These are phyloP conservation scores for Apantesis nais DNA, from an alignment of 2,888 invertebrate genomes.

Conservation along the genomic window DNA sequence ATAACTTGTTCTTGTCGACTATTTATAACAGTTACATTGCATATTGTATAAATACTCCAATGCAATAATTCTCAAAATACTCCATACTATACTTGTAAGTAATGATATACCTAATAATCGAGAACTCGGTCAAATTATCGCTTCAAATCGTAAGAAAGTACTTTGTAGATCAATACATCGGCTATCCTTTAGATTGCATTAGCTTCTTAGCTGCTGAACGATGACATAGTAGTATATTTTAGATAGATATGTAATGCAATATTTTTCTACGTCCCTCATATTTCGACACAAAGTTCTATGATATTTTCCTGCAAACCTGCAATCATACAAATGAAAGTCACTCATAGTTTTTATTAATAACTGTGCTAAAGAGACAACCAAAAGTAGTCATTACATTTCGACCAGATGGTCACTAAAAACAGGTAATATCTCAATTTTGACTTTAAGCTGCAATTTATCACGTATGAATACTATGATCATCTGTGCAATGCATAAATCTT, in stretches of 20 bases:
- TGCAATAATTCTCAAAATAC: neutral
- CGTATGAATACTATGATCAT: constrained; percentile 47
- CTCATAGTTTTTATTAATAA: constrained; percentile 35
- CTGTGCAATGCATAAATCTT: constrained; percentile 51
- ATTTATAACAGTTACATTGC: constrained; percentile 8
- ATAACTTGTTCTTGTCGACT: constrained; percentile 21
- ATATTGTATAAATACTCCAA: constrained; percentile 1
- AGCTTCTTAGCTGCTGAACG: neutral
- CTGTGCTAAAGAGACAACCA: constrained; percentile 30
- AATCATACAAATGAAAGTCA: constrained; percentile 31
- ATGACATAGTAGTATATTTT: neutral
- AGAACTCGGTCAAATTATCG: neutral
- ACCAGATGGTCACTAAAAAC: constrained; percentile 44
- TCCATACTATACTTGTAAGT: neutral
- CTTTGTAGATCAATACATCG: neutral
- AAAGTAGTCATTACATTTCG: constrained; percentile 36
- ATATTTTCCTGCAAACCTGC: constrained; percentile 3
- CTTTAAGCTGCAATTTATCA: constrained; percentile 45
- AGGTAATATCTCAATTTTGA: constrained; percentile 49
- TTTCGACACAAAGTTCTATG: neutral
- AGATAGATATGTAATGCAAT: neutral
- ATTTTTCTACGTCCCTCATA: constrained; percentile 8
- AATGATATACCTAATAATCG: neutral
- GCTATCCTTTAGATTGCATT: neutral
- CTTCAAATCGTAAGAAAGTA: neutral